Conservation (phyloP, 2,888 invertebrate genomes). For the Himalopsyche tibetana region DNA sequence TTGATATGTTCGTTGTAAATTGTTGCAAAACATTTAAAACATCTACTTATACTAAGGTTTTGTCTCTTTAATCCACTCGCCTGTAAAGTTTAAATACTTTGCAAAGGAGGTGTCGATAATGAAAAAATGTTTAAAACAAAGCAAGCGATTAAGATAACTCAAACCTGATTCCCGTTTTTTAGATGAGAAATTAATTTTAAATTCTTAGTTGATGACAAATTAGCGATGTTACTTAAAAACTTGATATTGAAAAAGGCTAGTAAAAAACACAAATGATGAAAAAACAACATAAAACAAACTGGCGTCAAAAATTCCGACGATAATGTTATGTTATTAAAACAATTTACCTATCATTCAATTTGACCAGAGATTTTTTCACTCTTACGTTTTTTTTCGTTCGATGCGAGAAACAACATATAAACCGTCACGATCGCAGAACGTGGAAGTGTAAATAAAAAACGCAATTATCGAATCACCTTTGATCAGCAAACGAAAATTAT, state of each 20-base stretch:
- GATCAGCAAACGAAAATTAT: constrained; percentile 55
- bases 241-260: neutral
- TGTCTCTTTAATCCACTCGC: too few species aligned
- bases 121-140: too few species aligned
- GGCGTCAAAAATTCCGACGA: constrained; percentile 53
- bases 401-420: constrained; percentile 48
- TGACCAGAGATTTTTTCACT: constrained; percentile 49
- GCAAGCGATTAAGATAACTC: too few species aligned
- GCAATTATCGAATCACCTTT: constrained; percentile 62
- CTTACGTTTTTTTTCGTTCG: constrained; percentile 28
- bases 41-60: too few species aligned
- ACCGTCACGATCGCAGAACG: constrained; percentile 62
- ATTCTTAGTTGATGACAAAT: neutral
- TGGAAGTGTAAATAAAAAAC: constrained; percentile 61
- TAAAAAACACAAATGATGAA: constrained; percentile 8
- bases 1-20: too few species aligned
- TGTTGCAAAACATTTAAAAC: too few species aligned
- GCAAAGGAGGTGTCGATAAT: too few species aligned
- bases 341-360: constrained; percentile 62
- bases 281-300: constrained; percentile 24
- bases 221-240: neutral
- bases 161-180: neutral
- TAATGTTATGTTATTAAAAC: constrained; percentile 61
- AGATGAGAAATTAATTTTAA: neutral
- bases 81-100: too few species aligned